phyloP scores from a whole-genome alignment of 2,888 invertebrate genomes.

The Helicoverpa assulta region DNA sequence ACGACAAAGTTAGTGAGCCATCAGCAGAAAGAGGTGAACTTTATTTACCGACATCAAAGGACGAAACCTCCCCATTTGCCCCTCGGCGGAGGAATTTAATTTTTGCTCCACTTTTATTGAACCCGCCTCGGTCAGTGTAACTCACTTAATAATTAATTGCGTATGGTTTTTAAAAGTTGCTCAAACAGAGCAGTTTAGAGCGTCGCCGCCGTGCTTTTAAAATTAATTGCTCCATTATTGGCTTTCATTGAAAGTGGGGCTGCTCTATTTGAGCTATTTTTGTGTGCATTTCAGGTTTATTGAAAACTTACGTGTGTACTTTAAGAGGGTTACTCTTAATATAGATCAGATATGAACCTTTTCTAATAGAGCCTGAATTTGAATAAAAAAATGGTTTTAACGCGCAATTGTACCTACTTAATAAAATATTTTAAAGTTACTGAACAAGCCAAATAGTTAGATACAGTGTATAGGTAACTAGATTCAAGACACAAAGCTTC shows the following conservation, averaged over 20 bases:
- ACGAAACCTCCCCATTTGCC: conserved; percentile 66
- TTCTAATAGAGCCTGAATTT: too few relatives aligned
- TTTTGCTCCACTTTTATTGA: conserved; percentile 80
- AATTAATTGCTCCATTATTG: conserved; percentile 69
- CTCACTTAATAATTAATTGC: conserved; percentile 64
- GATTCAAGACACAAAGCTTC: too few relatives aligned
- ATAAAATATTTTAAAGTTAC: too few relatives aligned
- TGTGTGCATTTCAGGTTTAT: not conserved
- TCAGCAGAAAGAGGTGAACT: conserved; percentile 74
- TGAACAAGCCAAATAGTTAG: too few relatives aligned
- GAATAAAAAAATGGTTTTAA: too few relatives aligned
- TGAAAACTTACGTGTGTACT: not conserved
- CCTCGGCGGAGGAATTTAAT: conserved; percentile 78
- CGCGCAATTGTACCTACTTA: too few relatives aligned
- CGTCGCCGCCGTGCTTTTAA: conserved; percentile 67
- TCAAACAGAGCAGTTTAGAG: conserved; percentile 65
- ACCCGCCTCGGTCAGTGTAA: conserved; percentile 62
- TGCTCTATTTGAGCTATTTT: not conserved
- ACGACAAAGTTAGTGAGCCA: conserved; percentile 65
- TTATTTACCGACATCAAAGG: conserved; percentile 81
- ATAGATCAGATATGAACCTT: too few relatives aligned
- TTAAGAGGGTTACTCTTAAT: too few relatives aligned
- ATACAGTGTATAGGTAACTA: too few relatives aligned
- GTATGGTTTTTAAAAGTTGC: conserved; percentile 78
- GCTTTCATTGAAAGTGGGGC: conserved; percentile 52